phyloP scores from a whole-genome alignment of 2,888 invertebrate species.

The Lordiphosa fenestrarum region DNA sequence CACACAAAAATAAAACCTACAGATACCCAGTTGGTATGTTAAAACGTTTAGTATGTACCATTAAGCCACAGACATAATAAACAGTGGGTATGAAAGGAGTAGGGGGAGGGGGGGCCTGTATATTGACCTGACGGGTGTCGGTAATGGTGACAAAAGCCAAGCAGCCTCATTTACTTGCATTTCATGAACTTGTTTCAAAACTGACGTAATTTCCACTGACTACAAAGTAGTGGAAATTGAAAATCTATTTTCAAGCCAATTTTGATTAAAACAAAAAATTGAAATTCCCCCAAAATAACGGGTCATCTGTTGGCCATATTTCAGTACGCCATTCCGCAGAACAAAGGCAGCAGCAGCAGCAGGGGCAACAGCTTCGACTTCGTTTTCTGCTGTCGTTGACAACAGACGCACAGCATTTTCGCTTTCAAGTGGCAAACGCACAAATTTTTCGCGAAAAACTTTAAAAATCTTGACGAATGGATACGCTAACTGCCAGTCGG shows the following conservation, averaged over 20 bases:
- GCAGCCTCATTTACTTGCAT: not conserved
- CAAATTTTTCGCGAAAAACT: conserved; percentile 67
- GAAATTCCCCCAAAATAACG: conserved; percentile 28
- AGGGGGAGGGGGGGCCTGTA: not conserved
- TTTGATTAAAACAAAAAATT: conserved; percentile 21
- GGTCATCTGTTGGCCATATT: conserved; percentile 69
- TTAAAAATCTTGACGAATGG: conserved; percentile 64
- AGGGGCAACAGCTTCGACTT: conserved; percentile 9
- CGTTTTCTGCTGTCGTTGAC: conserved; percentile 40
- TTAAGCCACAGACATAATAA: conserved; percentile 49
- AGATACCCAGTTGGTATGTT: conserved; percentile 34
- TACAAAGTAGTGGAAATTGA: conserved; percentile 4
- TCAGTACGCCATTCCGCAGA: conserved; percentile 35
- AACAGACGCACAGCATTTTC: conserved; percentile 35
- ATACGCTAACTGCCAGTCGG: conserved; percentile 55
- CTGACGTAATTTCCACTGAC: conserved; percentile 2
- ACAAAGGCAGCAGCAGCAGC: conserved; percentile 26
- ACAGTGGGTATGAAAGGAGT: not conserved
- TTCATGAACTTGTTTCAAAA: not conserved
- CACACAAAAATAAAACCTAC: conserved; percentile 21
- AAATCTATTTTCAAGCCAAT: conserved; percentile 35
- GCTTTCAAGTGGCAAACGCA: conserved; percentile 59
- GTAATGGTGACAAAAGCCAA: too few species aligned
- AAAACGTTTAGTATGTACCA: conserved; percentile 60
- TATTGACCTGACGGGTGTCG: not conserved